Evolutionary conservation across 2,888 invertebrate species (phyloP).

Genomic region (Cremastinae sp.): DNA sequence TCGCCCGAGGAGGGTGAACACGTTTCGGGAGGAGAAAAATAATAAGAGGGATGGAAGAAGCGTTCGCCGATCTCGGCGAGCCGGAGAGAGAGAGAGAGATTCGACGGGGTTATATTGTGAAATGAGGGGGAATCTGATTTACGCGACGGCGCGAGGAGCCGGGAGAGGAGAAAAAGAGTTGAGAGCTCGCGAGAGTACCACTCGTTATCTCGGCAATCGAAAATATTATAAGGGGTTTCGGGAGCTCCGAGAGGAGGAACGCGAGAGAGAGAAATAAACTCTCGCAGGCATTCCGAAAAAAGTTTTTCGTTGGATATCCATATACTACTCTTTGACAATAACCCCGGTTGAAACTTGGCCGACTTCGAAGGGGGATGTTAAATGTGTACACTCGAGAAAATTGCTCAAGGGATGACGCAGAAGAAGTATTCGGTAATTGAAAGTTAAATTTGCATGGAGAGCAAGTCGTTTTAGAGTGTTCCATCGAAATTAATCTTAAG

Average conservation of each 20-base stretch:
- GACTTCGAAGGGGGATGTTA: slow-evolving; percentile 1
- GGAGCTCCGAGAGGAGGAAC: slow-evolving; percentile 29
- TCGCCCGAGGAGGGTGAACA: too few relatives aligned
- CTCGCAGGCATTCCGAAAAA: slow-evolving; percentile 45
- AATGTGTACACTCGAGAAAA: slow-evolving; percentile 26
- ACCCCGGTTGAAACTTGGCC: background rate
- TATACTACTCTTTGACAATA: slow-evolving; percentile 19
- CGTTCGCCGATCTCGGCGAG: too few relatives aligned
- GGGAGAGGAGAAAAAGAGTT: slow-evolving; percentile 30
- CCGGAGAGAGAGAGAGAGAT: too few relatives aligned
- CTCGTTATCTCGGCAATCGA: slow-evolving; percentile 55
- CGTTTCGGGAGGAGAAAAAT: too few relatives aligned
- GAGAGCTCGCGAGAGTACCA: slow-evolving; percentile 39
- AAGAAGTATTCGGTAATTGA: slow-evolving; percentile 1
- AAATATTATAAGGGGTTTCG: slow-evolving; percentile 49
- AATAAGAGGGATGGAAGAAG: too few relatives aligned
- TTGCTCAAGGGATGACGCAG: slow-evolving; percentile 11
- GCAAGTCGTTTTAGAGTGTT: too few relatives aligned
- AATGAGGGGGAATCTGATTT: slow-evolving; percentile 38
- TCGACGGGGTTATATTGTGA: too few relatives aligned
- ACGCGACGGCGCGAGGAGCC: slow-evolving; percentile 34
- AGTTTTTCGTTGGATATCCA: slow-evolving; percentile 19
- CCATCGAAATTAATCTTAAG: too few relatives aligned
- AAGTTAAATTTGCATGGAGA: slow-evolving; percentile 20
- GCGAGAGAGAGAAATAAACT: slow-evolving; percentile 26